Evolutionary conservation across 2,797 vertebrate genomes (phyloP).

Genomic region (Morus bassanus): DNA sequence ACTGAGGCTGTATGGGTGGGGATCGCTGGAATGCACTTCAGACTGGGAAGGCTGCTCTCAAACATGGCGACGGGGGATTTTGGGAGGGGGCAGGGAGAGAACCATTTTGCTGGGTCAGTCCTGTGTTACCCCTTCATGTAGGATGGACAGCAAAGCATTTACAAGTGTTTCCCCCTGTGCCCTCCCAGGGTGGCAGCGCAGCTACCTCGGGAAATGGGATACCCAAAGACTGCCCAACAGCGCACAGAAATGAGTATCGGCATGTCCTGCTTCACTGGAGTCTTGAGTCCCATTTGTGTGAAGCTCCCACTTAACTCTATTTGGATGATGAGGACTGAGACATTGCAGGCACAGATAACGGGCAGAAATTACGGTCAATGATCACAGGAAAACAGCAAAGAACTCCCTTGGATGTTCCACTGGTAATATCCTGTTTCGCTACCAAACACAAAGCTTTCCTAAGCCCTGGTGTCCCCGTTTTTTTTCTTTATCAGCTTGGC

Average conservation of each 20-base stretch:
- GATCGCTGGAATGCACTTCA: neutral
- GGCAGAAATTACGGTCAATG: neutral
- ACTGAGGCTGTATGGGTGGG: neutral
- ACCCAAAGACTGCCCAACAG: neutral
- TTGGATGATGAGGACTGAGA: neutral
- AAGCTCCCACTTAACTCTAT: neutral
- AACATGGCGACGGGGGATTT: neutral
- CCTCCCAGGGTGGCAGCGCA: no score
- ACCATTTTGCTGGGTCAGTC: neutral
- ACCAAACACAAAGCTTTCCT: neutral
- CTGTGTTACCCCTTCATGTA: neutral
- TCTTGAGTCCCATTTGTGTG: neutral
- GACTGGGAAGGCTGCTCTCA: neutral
- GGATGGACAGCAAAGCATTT: neutral
- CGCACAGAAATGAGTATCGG: neutral
- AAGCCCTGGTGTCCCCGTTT: neutral
- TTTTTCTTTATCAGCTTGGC: neutral
- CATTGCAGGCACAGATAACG: rapidly evolving
- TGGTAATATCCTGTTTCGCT: neutral
- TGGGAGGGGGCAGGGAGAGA: neutral
- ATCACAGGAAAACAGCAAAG: neutral
- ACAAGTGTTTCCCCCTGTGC: no score
- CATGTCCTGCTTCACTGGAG: neutral
- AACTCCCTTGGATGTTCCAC: neutral
- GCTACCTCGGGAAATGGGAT: neutral